Evolutionary conservation across 1,140 invertebrate species (phyloP), one percentile per base, ranked within the genome.

Genomic region (Potamilus streckersoni): DNA sequence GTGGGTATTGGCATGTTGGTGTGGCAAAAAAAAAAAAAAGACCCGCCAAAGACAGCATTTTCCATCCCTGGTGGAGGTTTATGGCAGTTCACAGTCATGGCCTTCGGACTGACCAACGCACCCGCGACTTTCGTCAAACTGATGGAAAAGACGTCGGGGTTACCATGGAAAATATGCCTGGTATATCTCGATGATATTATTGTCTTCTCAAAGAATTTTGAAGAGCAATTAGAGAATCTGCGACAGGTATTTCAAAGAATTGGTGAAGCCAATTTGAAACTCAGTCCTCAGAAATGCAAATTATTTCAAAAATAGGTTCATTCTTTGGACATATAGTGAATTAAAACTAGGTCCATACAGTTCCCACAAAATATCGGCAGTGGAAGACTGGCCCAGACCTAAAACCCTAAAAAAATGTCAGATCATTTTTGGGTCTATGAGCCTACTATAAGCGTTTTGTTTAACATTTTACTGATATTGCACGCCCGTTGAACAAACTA

Each of bases 1-100:
- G 55, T 38, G 85, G 80, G 11, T 86, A 79, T 65, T 84, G 86
- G 85, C 90, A 90, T 65, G 79, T 91, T 3, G 69, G 69, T 49
- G 70, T 92, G 12, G 69, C 86, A 17, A 19, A 75, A 20, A 71
- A 81, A 13, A 17, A 19, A 75, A 20, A 71, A 81, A 13, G 85
- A 86, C 64, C 81, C 73, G 11, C 71, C 87, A 58, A 86, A 89
- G 64, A 91, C 90, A 2, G 80, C 80, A 23, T 79, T 81, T 71
- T 56, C 38, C 8, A 38, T 38, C 38, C 38, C 31, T 38, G 31
- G 31, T 38, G 31, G 31, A 38, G 31, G 31, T 38, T 38, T 38
- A 38, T 38, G 38, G 38, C 38, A 38, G 38, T 38, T 38, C 8
- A 38, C 38, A 2, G 38, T 38, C 8, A 38, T 38, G 38, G 38